A percentile compares a stretch with the other conserved stretches of the same genome.
phyloP scores from a whole-genome alignment of 2,797 vertebrate species.

The Stomatorhinus walkeri region DNA sequence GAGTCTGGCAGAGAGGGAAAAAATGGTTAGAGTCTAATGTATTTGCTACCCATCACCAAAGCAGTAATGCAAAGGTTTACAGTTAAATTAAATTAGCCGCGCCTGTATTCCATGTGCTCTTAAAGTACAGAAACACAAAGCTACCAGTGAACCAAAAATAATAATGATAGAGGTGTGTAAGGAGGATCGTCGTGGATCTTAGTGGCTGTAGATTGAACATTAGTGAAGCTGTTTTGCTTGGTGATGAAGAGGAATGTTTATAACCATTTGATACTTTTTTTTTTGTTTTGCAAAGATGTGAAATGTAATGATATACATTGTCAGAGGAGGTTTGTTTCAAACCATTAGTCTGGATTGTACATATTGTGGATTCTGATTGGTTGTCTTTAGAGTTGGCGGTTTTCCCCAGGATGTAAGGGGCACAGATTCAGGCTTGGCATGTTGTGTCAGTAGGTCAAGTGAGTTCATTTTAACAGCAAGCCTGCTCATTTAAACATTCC shows the following conservation, averaged over 20 bases:
- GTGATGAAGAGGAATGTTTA: neutral
- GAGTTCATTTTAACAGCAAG: conserved; percentile 1
- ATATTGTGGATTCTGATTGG: neutral
- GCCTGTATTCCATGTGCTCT: neutral
- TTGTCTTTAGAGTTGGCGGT: neutral
- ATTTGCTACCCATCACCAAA: neutral
- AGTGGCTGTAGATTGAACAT: neutral
- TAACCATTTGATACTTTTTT: neutral
- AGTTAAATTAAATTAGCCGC: neutral
- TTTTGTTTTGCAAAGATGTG: neutral
- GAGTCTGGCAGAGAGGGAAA: neutral
- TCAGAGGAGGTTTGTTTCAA: neutral
- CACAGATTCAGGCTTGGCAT: neutral
- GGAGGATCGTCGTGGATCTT: neutral
- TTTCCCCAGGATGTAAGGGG: neutral
- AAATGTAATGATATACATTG: neutral
- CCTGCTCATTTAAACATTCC: conserved; percentile 1
- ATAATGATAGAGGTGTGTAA: neutral
- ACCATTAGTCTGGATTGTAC: neutral
- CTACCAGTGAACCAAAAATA: neutral
- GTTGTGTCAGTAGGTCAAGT: neutral
- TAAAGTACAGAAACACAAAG: neutral
- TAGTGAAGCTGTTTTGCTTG: neutral
- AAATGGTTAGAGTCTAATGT: neutral
- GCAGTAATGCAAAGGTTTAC: conserved; percentile 1